A percentile compares a stretch with the other conserved stretches of the same genome.
These are phyloP conservation scores for Idaea dimidiata DNA, from an alignment of 2,888 invertebrate genomes.

Conservation along the genomic window DNA sequence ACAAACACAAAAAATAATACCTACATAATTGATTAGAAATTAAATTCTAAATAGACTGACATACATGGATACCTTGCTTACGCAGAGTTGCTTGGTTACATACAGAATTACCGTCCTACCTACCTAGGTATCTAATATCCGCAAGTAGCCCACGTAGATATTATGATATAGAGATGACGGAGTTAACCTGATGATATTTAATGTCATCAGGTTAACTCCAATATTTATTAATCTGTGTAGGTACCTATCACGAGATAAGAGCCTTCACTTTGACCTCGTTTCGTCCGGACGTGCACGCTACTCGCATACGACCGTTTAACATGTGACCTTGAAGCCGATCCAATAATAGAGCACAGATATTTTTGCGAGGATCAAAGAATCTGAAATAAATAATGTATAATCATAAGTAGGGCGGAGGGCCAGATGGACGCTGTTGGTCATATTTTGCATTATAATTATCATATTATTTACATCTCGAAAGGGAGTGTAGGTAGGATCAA, in stretches of 20 bases:
- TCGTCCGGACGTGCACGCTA: slow-evolving; percentile 63
- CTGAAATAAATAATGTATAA: neutral
- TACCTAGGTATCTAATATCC: neutral
- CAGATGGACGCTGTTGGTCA: neutral
- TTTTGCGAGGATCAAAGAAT: slow-evolving; percentile 6
- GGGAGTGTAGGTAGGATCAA: neutral
- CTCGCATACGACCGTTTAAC: slow-evolving; percentile 35
- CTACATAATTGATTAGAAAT: no score
- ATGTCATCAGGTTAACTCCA: neutral
- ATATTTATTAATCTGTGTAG: slow-evolving; percentile 30
- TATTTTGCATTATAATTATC: no score
- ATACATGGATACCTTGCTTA: neutral
- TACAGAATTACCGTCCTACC: neutral
- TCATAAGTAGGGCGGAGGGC: neutral
- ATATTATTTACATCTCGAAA: neutral
- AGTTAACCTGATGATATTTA: neutral
- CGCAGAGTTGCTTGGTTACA: neutral
- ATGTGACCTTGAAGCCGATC: slow-evolving; percentile 63
- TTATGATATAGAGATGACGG: no score
- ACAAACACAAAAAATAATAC: no score
- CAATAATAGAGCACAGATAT: slow-evolving; percentile 36
- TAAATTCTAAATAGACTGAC: no score
- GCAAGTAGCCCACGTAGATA: neutral
- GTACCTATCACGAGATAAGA: slow-evolving; percentile 46
- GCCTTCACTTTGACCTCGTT: slow-evolving; percentile 65